Evolutionary conservation across 1,140 invertebrate species (phyloP).

Genomic region (Hyles euphorbiae): DNA sequence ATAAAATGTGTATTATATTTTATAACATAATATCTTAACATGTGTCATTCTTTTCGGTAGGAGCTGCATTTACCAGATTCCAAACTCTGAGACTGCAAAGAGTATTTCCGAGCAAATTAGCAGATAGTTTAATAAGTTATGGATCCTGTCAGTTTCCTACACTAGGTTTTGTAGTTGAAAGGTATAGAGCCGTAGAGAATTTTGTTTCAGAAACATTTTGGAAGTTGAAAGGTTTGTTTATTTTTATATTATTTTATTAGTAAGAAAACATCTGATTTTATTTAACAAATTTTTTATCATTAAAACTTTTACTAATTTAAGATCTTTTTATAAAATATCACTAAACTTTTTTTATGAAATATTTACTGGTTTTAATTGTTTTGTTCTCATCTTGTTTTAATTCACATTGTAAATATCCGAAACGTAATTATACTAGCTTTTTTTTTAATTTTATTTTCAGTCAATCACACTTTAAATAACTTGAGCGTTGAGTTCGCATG

Average conservation of each 20-base stretch:
- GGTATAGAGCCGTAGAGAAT: constrained; percentile 91
- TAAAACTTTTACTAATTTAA: neutral
- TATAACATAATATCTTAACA: too few species aligned
- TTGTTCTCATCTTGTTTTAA: too few species aligned
- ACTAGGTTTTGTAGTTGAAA: constrained; percentile 96
- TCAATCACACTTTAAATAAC: constrained; percentile 82
- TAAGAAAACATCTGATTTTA: neutral
- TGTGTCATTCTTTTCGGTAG: constrained; percentile 53
- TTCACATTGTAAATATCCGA: too few species aligned
- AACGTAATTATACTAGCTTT: too few species aligned
- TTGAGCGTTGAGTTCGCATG: constrained; percentile 92
- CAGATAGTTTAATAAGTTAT: constrained; percentile 93
- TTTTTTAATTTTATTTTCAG: constrained; percentile 62
- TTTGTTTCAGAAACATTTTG: constrained; percentile 95
- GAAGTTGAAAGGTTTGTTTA: constrained; percentile 86
- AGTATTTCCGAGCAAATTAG: constrained; percentile 86
- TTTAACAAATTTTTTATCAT: neutral
- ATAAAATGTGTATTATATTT: too few species aligned
- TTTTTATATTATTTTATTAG: neutral
- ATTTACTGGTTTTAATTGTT: too few species aligned
- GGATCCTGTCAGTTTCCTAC: constrained; percentile 99
- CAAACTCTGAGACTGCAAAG: constrained; percentile 94
- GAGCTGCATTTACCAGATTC: constrained; percentile 98
- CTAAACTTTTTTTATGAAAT: too few species aligned
- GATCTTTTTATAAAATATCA: too few species aligned